Evolutionary conservation across 2,888 invertebrate species (phyloP).

Genomic region (Dioctria linearis): DNA sequence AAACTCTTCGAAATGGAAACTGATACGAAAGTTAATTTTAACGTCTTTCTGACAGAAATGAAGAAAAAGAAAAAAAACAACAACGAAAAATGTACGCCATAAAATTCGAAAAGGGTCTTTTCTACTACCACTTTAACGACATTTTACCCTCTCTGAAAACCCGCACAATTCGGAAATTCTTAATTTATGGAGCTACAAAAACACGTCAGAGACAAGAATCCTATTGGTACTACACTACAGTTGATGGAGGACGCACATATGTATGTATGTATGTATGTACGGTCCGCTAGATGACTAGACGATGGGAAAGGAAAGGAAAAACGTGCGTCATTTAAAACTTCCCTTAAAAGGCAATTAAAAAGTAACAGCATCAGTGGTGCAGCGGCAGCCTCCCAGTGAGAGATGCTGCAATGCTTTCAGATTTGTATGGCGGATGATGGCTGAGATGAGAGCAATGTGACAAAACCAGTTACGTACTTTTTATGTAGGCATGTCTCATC

Average conservation of each 20-base stretch:
- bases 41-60: background rate
- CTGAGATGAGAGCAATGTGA: constrained; percentile 14
- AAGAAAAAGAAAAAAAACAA: background rate
- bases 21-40: constrained; percentile 25
- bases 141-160: constrained; percentile 22
- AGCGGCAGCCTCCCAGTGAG: constrained; percentile 17
- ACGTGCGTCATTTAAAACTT: constrained; percentile 30
- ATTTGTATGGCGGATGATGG: background rate
- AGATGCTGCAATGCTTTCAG: constrained; percentile 9
- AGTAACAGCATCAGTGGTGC: constrained; percentile 4
- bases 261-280: background rate
- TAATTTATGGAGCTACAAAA: constrained; percentile 38
- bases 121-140: constrained; percentile 35
- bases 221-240: constrained; percentile 21
- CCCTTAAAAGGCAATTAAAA: constrained; percentile 44
- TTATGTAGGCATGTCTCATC: constrained; percentile 1
- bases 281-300: too few relatives aligned
- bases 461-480: constrained; percentile 26
- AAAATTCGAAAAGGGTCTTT: constrained; percentile 30
- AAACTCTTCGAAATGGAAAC: constrained; percentile 20
- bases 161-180: constrained; percentile 38
- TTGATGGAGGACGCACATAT: background rate
- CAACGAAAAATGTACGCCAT: constrained; percentile 22
- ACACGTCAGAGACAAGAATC: background rate
- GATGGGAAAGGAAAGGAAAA: constrained; percentile 30